These are phyloP conservation scores for Amaurobius ferox DNA, from an alignment of 2,888 invertebrate genomes.

Conservation along the genomic window DNA sequence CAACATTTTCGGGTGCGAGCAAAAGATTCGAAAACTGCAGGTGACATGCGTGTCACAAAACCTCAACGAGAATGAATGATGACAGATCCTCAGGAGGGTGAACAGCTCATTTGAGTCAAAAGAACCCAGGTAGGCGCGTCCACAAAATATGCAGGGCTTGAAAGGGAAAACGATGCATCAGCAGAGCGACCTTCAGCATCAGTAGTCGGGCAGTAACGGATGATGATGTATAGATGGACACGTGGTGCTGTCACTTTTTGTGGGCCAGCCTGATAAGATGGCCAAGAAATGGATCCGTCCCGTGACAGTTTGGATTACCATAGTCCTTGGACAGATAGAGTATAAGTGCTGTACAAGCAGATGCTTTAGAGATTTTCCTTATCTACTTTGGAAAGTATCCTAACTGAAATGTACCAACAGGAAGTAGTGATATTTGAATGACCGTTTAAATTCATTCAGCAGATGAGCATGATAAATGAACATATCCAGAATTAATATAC, in stretches of 20 bases:
- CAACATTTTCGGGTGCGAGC: background rate
- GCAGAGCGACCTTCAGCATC: background rate
- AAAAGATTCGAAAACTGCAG: background rate
- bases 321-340: too few species aligned
- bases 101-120: constrained; percentile 6
- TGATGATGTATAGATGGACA: constrained; percentile 18
- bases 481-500: too few species aligned
- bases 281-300: background rate
- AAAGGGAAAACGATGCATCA: background rate
- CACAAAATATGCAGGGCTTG: background rate
- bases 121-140: background rate
- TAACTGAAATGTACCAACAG: too few species aligned
- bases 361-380: too few species aligned
- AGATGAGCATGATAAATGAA: too few species aligned
- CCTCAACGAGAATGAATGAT: constrained; percentile 1
- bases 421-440: too few species aligned
- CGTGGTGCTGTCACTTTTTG: background rate
- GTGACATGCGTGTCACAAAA: background rate
- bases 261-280: background rate
- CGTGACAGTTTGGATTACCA: background rate
- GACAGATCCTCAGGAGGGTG: background rate
- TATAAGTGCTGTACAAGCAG: too few species aligned
- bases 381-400: too few species aligned
- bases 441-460: too few species aligned
- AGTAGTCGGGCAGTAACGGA: background rate